Evolutionary conservation across 2,888 invertebrate genomes (phyloP), one percentile per base, ranked within the genome.

Genomic region (Eledona agricola): DNA sequence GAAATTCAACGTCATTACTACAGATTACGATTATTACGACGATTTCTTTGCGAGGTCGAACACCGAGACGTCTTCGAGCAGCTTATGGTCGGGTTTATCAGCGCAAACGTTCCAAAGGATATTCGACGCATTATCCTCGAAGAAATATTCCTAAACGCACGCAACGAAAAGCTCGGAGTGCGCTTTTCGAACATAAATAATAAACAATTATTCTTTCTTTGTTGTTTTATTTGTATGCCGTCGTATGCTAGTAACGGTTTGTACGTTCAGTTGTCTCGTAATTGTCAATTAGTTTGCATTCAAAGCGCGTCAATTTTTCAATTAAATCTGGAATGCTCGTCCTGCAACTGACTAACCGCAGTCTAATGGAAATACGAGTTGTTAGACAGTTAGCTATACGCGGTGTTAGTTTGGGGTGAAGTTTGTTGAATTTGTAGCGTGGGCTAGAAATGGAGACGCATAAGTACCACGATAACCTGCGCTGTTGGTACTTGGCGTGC

Each of bases 1-100:
- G 40, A 91, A 91, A 76, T 90, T 91, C 72, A 91, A 91, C 76
- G 90, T 90, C 32, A 81, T 89, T 53, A 80, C 88, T n/a, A 85
- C 87, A 45, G 89, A 90, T 74, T 88, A 88, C 72, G 86, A 87
- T 65, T 80, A 83, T 71, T 84, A 86, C 65, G 88, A 89, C 70
- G 69, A 70, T 57, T 83, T 88, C 71, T 81, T 89, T 45, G 85
- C 85, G 63, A 80, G 89, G 59, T 84, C 86, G 4, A 66, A 80
- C 65, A 62, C 80, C 80, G 59, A 79, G 69, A 77, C 64, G 10
- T 55, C 66, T 34, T 66, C 72, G 1, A 68, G 62, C 12, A 65
- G 69, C 2, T 72, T 73, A 50, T 78, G 78, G 71, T 69, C 80
- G 60, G 85, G 85, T 73, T 77, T 87, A 34, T 83, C 81, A 59